Evolutionary conservation across 2,113 vertebrate species (phyloP).

Genomic region (Rhinogobius similis): DNA sequence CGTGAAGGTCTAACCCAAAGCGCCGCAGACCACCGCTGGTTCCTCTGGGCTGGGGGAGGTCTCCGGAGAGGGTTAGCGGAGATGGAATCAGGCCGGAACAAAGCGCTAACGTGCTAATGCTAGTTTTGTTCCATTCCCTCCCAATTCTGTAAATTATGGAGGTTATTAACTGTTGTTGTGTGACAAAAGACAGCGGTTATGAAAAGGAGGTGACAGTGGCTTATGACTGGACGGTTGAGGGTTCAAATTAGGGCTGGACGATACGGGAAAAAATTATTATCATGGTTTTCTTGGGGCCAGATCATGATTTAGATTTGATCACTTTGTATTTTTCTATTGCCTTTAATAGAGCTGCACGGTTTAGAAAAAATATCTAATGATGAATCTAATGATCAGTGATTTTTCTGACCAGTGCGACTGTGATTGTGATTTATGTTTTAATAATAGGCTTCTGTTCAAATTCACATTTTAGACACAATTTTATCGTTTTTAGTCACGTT

Average conservation of each 20-base stretch:
- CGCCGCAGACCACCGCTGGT: constrained; percentile 2
- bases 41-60: constrained; percentile 4
- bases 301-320: no score
- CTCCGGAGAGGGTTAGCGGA: constrained; percentile 20
- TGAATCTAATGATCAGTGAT: no score
- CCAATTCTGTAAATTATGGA: constrained; percentile 11
- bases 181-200: constrained; percentile 36
- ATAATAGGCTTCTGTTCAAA: no score
- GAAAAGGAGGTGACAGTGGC: background rate
- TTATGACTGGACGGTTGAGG: background rate
- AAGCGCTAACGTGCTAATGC: constrained; percentile 34
- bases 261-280: no score
- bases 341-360: no score
- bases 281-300: no score
- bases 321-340: no score
- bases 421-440: no score
- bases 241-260: background rate
- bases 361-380: no score
- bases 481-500: no score
- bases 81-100: constrained; percentile 31
- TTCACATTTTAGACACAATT: no score
- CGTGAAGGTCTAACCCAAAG: constrained; percentile 21
- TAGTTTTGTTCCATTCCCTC: constrained; percentile 29
- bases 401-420: no score
- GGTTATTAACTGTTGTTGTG: constrained; percentile 20